These are phyloP conservation scores for Herminia tarsipennalis DNA, from an alignment of 2,888 invertebrate species.

Conservation along the genomic window DNA sequence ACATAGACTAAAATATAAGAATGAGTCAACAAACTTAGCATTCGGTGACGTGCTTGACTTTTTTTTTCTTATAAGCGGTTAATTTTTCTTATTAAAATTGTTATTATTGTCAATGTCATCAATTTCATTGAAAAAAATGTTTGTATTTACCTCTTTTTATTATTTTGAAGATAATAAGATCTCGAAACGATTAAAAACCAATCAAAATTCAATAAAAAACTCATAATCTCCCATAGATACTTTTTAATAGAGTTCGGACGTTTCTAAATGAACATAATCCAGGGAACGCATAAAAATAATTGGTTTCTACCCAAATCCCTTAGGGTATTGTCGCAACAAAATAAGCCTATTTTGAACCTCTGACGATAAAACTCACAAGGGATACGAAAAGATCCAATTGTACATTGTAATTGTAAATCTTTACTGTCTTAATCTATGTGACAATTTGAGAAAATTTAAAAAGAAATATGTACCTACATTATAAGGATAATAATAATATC, in stretches of 20 bases:
- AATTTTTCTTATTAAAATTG: too few species aligned
- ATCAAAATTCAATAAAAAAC: neutral
- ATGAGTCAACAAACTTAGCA: too few species aligned
- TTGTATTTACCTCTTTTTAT: too few species aligned
- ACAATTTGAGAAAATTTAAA: neutral
- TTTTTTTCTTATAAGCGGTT: too few species aligned
- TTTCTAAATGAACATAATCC: neutral
- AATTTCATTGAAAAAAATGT: too few species aligned
- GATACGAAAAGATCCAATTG: slow-evolving; percentile 1
- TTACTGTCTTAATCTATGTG: neutral
- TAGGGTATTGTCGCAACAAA: slow-evolving; percentile 1
- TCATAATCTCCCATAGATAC: neutral
- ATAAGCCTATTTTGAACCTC: slow-evolving; percentile 4
- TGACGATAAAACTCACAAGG: slow-evolving; percentile 2
- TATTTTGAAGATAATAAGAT: too few species aligned
- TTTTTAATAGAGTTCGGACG: neutral
- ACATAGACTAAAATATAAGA: too few species aligned
- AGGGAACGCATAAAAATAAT: slow-evolving; percentile 8
- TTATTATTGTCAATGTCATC: too few species aligned
- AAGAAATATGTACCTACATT: too few species aligned
- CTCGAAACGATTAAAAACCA: neutral
- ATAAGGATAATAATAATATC: too few species aligned
- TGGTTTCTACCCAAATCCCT: slow-evolving; percentile 7
- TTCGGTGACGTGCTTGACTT: too few species aligned
- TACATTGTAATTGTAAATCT: neutral